phyloP scores from a whole-genome alignment of 2,797 vertebrate genomes.

The Propithecus perrieri region DNA sequence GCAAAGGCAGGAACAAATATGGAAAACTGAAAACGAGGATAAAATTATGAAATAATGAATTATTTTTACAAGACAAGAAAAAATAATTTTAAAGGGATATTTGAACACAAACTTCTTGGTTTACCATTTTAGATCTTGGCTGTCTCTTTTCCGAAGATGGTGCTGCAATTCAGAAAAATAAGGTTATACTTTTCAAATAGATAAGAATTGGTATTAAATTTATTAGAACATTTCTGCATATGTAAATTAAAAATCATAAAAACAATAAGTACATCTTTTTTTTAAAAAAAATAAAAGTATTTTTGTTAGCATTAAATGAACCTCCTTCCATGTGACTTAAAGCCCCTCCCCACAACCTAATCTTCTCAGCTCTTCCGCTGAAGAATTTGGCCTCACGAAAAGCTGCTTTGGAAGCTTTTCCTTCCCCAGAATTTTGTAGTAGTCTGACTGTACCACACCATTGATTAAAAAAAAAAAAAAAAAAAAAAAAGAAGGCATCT shows the following conservation, averaged over 20 bases:
- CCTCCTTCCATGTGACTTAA: not conserved
- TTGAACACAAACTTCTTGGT: slow-evolving; percentile 1
- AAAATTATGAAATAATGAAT: not conserved
- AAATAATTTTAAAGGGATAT: not conserved
- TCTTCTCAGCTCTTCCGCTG: not conserved
- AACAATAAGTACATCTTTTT: not conserved
- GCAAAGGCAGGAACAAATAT: not conserved
- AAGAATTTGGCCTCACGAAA: not conserved
- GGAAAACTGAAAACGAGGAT: not conserved
- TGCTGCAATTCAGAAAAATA: slow-evolving; percentile 65
- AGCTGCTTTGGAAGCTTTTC: not conserved
- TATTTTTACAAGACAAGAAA: not conserved
- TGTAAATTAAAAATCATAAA: slow-evolving; percentile 10
- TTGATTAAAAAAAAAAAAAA: not conserved
- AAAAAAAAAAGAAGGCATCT: not conserved
- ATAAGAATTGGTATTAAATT: not conserved
- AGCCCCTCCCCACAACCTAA: not conserved
- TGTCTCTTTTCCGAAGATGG: slow-evolving; percentile 39
- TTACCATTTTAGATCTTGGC: slow-evolving; percentile 71
- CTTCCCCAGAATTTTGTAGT: not conserved
- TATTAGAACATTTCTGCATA: slow-evolving; percentile 25
- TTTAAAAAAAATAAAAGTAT: not conserved
- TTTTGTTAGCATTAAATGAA: not conserved
- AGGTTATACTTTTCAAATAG: not conserved
- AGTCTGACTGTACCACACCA: not conserved